Evolutionary conservation across 2,888 invertebrate genomes (phyloP), one percentile per base, ranked within the genome.

Genomic region (Bugulina stolonifera): DNA sequence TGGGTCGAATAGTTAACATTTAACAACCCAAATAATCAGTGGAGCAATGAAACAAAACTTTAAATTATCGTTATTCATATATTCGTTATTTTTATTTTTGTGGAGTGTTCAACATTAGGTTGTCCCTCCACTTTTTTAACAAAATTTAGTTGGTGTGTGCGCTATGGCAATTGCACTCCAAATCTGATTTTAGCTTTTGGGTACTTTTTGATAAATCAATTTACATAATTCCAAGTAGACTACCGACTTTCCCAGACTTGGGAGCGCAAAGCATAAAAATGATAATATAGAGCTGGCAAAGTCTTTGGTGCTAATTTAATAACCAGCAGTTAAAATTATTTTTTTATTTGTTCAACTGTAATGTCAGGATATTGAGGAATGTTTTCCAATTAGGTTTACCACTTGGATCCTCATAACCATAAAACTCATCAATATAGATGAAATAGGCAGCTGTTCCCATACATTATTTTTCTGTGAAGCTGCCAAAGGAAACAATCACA

Each of bases 401-500:
- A 64, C 64, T 64, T 23, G 14, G 27, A 25, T 25, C 27, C 27
- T 22, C 32, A 34, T 27, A 32, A 27, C 32, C 64, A 64, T 64
- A 57, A 57, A 57, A 57, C n/a, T 57, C 3, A 57, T 57, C 23
- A 27, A 27, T 57, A 57, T 57, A 23, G 57, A 14, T 57, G n/a
- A 3, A 2, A 27, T 3, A 22, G 27, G 64, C 64, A 64, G 64
- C 64, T 64, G 64, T 64, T 64, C 64, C 22, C 64, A 64, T 64
- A n/a, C 64, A 64, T 64, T 34, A 32, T 22, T 25, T 27, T 64
- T 32, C 64, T 64, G 64, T 64, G 32, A 14, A 64, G 64, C 34
- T 64, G 64, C 64, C 64, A 64, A 64, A 64, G 64, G 64, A 64
- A 64, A 27, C 64, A 64, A 64, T 64, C 64, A 14, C 5, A 29